phyloP scores from a whole-genome alignment of 2,888 invertebrate genomes.

The Clostera curtula region DNA sequence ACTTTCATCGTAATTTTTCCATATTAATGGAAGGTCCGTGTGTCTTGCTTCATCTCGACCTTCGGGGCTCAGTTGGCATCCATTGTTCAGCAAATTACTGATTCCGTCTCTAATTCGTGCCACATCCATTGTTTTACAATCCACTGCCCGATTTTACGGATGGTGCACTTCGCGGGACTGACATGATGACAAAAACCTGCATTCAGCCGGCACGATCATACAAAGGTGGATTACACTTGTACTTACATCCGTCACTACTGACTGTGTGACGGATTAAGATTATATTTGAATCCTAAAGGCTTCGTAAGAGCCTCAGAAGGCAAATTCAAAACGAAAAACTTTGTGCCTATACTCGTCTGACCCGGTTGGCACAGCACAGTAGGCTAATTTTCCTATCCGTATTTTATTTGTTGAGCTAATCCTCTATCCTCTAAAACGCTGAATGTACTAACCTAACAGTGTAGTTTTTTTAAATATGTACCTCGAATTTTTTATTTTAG shows the following conservation, averaged over 20 bases:
- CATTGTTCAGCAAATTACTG: constrained; percentile 64
- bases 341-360: no score
- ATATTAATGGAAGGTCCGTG: constrained; percentile 28
- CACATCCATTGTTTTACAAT: constrained; percentile 54
- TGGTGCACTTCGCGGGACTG: constrained; percentile 37
- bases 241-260: constrained; percentile 3
- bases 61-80: constrained; percentile 60
- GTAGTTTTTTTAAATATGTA: no score
- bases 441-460: no score
- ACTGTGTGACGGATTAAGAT: constrained; percentile 5
- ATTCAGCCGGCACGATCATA: constrained; percentile 21
- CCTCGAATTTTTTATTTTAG: no score
- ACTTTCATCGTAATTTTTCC: constrained; percentile 28
- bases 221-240: constrained; percentile 11
- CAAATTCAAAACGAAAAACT: no score
- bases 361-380: no score
- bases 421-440: no score
- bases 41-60: constrained; percentile 50
- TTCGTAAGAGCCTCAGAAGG: no score
- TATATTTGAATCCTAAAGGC: no score
- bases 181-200: constrained; percentile 16
- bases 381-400: no score
- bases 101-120: constrained; percentile 61
- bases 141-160: constrained; percentile 55
- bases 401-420: no score